These are phyloP conservation scores for Spatulosminthurus flaviceps DNA, from an alignment of 2,888 invertebrate species.

Conservation along the genomic window DNA sequence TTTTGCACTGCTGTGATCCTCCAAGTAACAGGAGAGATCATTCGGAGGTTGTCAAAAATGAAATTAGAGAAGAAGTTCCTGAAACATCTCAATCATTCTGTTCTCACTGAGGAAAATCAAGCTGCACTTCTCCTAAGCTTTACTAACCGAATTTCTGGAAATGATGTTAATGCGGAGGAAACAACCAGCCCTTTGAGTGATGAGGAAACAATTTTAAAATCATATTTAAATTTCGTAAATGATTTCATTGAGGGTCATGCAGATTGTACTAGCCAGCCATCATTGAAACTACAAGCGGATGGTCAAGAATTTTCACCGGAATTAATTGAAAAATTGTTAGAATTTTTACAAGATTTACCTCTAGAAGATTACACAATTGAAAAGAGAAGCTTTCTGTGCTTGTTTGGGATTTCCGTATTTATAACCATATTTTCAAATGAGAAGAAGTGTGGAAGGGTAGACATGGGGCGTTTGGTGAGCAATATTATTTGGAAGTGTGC, in stretches of 20 bases:
- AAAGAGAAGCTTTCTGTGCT: conserved; percentile 49
- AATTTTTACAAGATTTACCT: conserved; percentile 50
- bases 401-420: conserved; percentile 41
- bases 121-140: conserved; percentile 38
- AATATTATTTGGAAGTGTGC: conserved; percentile 49
- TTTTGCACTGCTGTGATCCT: conserved; percentile 56
- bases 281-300: neutral
- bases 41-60: conserved; percentile 55
- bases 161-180: neutral
- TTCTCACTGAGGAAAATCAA: conserved; percentile 43
- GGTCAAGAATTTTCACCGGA: conserved; percentile 46
- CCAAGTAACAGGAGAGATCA: conserved; percentile 50
- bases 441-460: neutral
- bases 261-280: too few relatives aligned
- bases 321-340: conserved; percentile 50
- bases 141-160: neutral
- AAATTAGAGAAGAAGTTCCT: conserved; percentile 45
- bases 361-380: conserved; percentile 55
- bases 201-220: neutral
- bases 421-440: neutral
- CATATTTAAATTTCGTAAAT: conserved; percentile 50
- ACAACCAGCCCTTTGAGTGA: neutral
- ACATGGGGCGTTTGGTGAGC: neutral
- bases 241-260: conserved; percentile 34
- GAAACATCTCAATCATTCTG: conserved; percentile 28